These are phyloP conservation scores for Gymnothorax javanicus DNA, from an alignment of 2,797 vertebrate genomes.

Conservation along the genomic window DNA sequence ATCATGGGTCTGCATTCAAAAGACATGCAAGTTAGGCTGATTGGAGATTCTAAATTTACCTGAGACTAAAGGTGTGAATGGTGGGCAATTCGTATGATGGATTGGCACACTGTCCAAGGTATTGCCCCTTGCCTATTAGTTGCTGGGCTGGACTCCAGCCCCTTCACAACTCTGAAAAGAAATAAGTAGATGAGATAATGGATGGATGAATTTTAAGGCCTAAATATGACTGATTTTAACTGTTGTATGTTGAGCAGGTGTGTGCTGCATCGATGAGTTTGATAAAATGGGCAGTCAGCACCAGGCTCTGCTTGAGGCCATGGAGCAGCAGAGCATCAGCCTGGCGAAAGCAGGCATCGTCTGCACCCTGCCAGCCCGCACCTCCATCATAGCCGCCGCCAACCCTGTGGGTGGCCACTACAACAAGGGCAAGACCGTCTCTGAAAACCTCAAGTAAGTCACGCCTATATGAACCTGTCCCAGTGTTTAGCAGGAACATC, in stretches of 20 bases:
- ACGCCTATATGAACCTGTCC: background rate
- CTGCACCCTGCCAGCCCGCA: slow-evolving; percentile 91
- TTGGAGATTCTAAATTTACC: no score
- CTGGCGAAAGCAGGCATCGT: slow-evolving; percentile 96
- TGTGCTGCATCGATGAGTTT: slow-evolving; percentile 98
- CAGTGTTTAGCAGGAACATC: background rate
- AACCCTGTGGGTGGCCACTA: slow-evolving; percentile 96
- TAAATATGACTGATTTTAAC: background rate
- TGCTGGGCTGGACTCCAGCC: no score
- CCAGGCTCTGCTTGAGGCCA: slow-evolving; percentile 93
- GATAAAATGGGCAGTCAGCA: slow-evolving; percentile 97
- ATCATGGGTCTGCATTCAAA: no score
- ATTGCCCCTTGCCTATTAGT: no score
- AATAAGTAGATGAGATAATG: no score
- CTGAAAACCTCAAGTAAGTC: slow-evolving; percentile 94
- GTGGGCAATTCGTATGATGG: no score
- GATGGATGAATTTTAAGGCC: no score
- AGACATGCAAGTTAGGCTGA: no score
- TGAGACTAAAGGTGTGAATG: no score
- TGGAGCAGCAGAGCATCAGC: slow-evolving; percentile 98
- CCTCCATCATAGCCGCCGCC: slow-evolving; percentile 91
- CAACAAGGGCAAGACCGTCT: slow-evolving; percentile 94
- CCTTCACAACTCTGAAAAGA: no score
- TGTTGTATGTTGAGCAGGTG: slow-evolving; percentile 64
- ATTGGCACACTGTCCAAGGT: no score